Base-by-base conservation (phyloP, 2,113 vertebrate species). In the Pipra filicauda region DNA sequence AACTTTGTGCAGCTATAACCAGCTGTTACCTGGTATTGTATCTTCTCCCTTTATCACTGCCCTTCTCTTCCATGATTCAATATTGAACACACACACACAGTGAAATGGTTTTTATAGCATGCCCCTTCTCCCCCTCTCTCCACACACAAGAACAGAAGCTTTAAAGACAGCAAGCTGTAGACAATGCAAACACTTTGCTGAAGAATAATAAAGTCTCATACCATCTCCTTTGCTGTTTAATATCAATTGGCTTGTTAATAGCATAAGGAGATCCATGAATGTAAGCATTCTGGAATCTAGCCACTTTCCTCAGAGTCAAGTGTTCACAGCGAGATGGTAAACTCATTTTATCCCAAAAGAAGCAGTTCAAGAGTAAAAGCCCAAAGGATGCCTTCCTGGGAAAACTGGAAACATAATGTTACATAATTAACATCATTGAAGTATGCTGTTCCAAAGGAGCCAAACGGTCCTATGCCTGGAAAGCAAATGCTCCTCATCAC, bases 231-330 rank as follows among this genome's bases (percentile, higher is more conserved):
- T 98, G 98, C 59, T 98, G 98, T 95, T 99, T 99, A 98, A 99
- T 99, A 98, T 99, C 99, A 97, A 99, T 99, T 82, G 99, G 98
- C 97, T 99, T 99, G 99, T 99, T 99, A 96, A 98, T 99, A 94
- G 98, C 98, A 97, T 97, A 99, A 78, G 99, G 98, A 0, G 98
- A 99, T 97, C 99, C 98, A 1, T 98, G 99, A 96, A 98, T 97
- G 96, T 98, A 98, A 97, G 98, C 97, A 41, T 98, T 98, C 81
- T 98, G 98, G 96, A 98, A 99, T 94, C 98, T 98, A 81, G 98
- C 96, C 91, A 98, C 98, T 96, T 97, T 99, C 97, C 99, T 98
- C 98, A 99, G 95, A 82, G 98, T 98, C 67, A 98, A 97, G 95
- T 98, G 98, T 76, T 99, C 99, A 94, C 98, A 98, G 97, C 97